Base-by-base conservation (phyloP, 2,888 invertebrate genomes). In the Chalcis sispes region DNA sequence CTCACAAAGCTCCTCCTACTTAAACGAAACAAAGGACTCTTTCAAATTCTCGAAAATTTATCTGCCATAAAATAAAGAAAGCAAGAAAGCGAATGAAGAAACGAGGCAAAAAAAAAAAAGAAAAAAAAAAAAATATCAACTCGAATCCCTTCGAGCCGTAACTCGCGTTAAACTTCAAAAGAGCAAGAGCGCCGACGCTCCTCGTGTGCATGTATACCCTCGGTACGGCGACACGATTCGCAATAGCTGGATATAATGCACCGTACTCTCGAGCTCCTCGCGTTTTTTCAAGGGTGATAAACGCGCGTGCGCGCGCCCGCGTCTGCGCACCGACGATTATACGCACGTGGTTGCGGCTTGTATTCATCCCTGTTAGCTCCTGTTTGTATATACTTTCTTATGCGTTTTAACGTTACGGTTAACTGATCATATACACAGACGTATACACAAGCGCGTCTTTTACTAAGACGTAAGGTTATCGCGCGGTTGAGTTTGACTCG, bases 331-430 rank as follows among this genome's bases (percentile, higher is more conserved):
- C 71, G 52, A 54, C 40, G n/a, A n/a, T n/a, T n/a, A 61, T 62
- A 71, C 71, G 62, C 71, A 71, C 71, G 71, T 71, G 71, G 61
- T 62, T 15, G 15, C 42, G 32, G 5, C 8, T 8, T 32, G 46
- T 18, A 13, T 18, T 2, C 18, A 13, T 1, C n/a, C 1, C 13
- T 3, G 13, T 1, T 3, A 52, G 52, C 7, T 27, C 1, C 46
- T 46, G 13, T 15, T 25, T 42, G 0, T 42, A 46, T 15, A 46
- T 15, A 46, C 46, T 36, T 10, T 15, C n/a, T 10, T 46, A 46
- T 46, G 10, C 50, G 5, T 18, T 27, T 29, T 25, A 42, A 40
- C 25, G 36, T 48, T 48, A n/a, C 10, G 10, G 10, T 10, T n/a
- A 48, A n/a, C 5, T n/a, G 5, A n/a, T 18, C 23, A 8, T 23